Evolutionary conservation across 2,797 vertebrate genomes (phyloP).

Genomic region (Sebastes elongatus): DNA sequence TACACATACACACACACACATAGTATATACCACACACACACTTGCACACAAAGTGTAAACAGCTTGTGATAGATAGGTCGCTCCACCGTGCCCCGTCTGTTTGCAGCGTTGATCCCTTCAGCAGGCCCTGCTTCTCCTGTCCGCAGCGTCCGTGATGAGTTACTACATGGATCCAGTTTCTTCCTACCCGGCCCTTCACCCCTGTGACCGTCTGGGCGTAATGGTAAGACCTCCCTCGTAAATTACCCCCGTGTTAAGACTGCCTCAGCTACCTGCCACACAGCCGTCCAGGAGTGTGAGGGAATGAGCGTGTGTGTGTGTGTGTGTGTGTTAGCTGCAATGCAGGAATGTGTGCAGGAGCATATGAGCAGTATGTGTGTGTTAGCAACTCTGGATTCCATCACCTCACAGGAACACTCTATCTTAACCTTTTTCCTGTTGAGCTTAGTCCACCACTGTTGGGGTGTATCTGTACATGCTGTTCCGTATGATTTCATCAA

Average conservation of each 20-base stretch:
- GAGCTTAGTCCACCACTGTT: conserved; percentile 20
- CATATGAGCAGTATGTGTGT: conserved; percentile 14
- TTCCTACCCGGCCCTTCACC: conserved; percentile 82
- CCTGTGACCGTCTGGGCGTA: conserved; percentile 80
- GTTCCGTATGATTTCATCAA: conserved; percentile 55
- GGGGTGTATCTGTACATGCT: conserved; percentile 38
- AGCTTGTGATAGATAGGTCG: conserved; percentile 74
- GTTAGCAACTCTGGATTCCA: conserved; percentile 56
- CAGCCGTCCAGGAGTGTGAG: conserved; percentile 34
- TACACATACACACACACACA: conserved; percentile 9
- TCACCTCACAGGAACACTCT: conserved; percentile 45
- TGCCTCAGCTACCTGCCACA: conserved; percentile 68
- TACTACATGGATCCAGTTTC: conserved; percentile 91
- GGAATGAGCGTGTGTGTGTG: background rate
- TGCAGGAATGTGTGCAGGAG: conserved; percentile 52
- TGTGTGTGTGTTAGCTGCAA: background rate
- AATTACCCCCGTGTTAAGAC: conserved; percentile 76
- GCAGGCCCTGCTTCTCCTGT: conserved; percentile 76
- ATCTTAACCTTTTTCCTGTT: conserved; percentile 26
- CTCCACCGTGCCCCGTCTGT: conserved; percentile 53
- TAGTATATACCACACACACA: conserved; percentile 15
- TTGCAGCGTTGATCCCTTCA: conserved; percentile 75
- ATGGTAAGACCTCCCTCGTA: conserved; percentile 88
- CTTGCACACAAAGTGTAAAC: conserved; percentile 72
- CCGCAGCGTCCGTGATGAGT: conserved; percentile 85